Base-by-base conservation (phyloP, 2,888 invertebrate genomes). In the Eupeodes luniger region DNA sequence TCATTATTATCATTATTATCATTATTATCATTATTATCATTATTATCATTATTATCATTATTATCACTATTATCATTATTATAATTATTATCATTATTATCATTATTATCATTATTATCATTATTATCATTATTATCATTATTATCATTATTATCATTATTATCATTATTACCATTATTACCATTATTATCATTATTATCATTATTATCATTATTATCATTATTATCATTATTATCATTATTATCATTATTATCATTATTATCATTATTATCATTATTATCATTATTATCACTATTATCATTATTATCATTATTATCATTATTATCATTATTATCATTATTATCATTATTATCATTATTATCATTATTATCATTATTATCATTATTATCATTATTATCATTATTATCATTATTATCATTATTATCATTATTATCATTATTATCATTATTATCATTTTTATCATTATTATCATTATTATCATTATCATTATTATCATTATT, bases 31-130 rank as follows among this genome's bases (percentile, higher is more conserved):
- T 27, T 61, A 61, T 61, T 61, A 53, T n/a, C n/a, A 61, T 61
- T 61, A 61, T 61, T 61, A 61, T 61, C 34, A 61, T 61, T 61
- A 61, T 61, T 61, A 61, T 61, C 34, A 61, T 61, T 61, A 61
- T 61, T 61, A 61, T 34, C 34, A 61, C 34, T 61, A 61, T 61
- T 61, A 61, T 61, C 34, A 61, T 61, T 61, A 61, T 61, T 61
- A 61, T 61, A 34, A 61, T 61, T 61, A 61, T 61, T 27, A 61
- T 61, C 11, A 19, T 27, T 61, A 61, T 61, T 61, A 19, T 61
- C 34, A 61, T 61, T 61, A 27, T 61, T 61, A 61, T 19, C 34
- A 61, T 61, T 61, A 61, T 61, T 61, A 61, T 61, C 7, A 61
- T 36, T 61, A 61, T 61, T 61, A 61, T 34, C 34, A 61, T 27